Percentiles rank a stretch among this genome's conserved stretches.
phyloP scores from a whole-genome alignment of 2,113 vertebrate species.

The Amazona guildingii region DNA sequence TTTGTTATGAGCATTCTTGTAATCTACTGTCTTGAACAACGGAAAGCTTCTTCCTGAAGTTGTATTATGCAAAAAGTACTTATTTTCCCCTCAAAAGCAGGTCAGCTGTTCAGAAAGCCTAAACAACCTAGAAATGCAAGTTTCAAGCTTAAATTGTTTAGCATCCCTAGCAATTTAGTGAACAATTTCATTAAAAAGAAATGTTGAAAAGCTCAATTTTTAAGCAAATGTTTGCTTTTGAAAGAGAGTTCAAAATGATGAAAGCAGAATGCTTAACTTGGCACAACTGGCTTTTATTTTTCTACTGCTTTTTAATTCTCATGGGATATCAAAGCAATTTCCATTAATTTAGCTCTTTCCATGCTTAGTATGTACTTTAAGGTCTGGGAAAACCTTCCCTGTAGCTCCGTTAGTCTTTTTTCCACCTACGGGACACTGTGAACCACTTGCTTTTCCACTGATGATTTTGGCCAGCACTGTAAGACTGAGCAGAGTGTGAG shows the following conservation, averaged over 20 bases:
- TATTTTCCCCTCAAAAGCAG: neutral
- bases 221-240: neutral
- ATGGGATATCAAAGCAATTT: neutral
- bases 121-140: neutral
- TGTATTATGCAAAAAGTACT: neutral
- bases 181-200: neutral
- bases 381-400: neutral
- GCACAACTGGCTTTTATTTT: neutral
- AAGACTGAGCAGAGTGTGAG: rapidly evolving
- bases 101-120: neutral
- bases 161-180: neutral
- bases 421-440: neutral
- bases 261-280: neutral
- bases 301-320: neutral
- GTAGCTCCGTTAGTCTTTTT: neutral
- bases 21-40: neutral
- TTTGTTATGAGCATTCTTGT: neutral
- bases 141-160: neutral
- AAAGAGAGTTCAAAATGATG: neutral
- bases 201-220: neutral
- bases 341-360: neutral
- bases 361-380: neutral
- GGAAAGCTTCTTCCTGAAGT: neutral
- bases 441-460: neutral
- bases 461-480: neutral